Percentiles rank a stretch among this genome's conserved stretches.
phyloP scores from a whole-genome alignment of 92 coral and sea anemone species.

The Porites evermanni region DNA sequence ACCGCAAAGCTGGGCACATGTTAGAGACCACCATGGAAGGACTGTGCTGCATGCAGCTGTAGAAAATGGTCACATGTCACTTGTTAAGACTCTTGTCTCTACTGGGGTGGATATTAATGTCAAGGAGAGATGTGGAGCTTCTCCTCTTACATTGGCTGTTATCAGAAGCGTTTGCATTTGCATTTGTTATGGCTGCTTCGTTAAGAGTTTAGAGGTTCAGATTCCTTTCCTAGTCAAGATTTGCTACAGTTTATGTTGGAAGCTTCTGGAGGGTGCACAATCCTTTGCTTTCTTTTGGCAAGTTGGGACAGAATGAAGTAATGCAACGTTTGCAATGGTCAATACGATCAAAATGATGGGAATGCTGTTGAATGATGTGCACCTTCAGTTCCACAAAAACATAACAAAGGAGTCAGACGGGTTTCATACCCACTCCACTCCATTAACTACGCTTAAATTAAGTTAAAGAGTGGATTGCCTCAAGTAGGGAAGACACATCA shows the following conservation, averaged over 20 bases:
- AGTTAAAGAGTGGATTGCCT: conserved; percentile 36
- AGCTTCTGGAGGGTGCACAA: too few species aligned
- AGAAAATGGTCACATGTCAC: conserved; percentile 38
- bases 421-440: too few species aligned
- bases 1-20: conserved; percentile 40
- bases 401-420: too few species aligned
- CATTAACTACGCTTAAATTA: background rate
- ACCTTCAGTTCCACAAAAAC: too few species aligned
- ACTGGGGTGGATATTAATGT: conserved; percentile 41
- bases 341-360: too few species aligned
- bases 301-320: too few species aligned
- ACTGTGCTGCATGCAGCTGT: conserved; percentile 49
- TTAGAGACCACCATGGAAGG: conserved; percentile 43
- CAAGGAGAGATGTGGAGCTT: conserved; percentile 60
- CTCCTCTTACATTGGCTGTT: conserved; percentile 58
- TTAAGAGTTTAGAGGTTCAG: conserved; percentile 30
- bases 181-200: conserved; percentile 30
- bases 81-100: conserved; percentile 42
- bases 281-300: too few species aligned
- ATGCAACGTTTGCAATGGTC: too few species aligned
- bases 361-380: too few species aligned
- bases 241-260: too few species aligned
- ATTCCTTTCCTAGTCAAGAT: conserved; percentile 32
- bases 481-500: conserved; percentile 21
- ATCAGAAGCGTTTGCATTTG: background rate